Base-by-base conservation (phyloP, 1,140 invertebrate genomes). In the Nasonia vitripennis region DNA sequence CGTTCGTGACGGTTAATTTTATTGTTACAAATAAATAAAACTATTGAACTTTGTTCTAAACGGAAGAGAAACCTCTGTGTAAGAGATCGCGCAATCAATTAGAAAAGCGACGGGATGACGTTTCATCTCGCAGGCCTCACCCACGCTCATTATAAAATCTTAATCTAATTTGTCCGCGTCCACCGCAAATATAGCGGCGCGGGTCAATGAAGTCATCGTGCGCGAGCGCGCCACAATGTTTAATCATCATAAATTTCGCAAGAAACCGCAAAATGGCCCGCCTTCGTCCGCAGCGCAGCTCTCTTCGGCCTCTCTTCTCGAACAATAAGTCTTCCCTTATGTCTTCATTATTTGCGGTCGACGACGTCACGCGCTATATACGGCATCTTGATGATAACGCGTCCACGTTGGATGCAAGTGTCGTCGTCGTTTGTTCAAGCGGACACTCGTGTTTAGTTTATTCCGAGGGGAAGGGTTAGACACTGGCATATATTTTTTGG, bases 221-320 rank as follows among this genome's bases (percentile, higher is more conserved):
- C 87, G 87, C 37, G 37, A 41, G 7, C 87, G 87, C 88, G 87
- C 84, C 85, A 84, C 87, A 89, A 89, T 89, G 91, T 92, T 93
- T 93, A 93, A 93, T 93, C 91, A 93, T 92, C 91, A 93, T 93
- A 93, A 93, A 93, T 92, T 92, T 92, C 88, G 88, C 89, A 89
- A 90, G 90, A 92, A 92, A 93, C 92, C 91, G 89, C 91, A 91
- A 91, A 92, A 89, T 89, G 87, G 89, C 88, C 88, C 87, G 75
- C 85, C 85, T 86, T 55, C 41, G 17, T 23, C 78, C 79, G 37
- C 73, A 81, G 23, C 70, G 71, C 81, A 77, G 34, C 31, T 71
- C 84, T 41, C 20, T 41, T 11, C 17, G n/a, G 20, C 75, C 12
- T 37, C 12, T 37, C 78, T 81, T 68, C 80, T 82, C 73, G 78